A percentile compares a stretch with the other conserved stretches of the same genome.
Evolutionary conservation across 2,797 vertebrate genomes (phyloP).

Genomic region (Pseudotriccus pelzelni): DNA sequence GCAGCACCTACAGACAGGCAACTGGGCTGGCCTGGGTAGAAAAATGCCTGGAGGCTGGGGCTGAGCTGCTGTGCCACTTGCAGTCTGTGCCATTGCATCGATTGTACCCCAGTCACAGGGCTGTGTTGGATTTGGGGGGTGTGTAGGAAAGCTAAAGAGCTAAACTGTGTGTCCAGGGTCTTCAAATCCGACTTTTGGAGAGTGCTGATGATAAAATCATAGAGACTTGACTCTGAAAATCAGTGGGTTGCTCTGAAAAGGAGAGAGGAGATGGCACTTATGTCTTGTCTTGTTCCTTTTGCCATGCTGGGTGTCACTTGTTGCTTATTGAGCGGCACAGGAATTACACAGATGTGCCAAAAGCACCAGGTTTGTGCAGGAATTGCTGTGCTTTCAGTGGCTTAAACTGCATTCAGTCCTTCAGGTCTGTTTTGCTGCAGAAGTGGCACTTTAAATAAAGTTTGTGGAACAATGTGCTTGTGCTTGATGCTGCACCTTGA

Average conservation of each 20-base stretch:
- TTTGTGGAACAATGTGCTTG: background rate
- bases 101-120: rapidly evolving
- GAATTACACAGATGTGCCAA: background rate
- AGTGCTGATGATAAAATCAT: rapidly evolving
- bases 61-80: rapidly evolving
- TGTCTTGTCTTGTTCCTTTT: background rate
- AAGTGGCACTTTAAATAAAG: background rate
- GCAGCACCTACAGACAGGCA: background rate
- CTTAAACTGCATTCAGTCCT: background rate
- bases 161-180: background rate
- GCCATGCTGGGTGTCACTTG: background rate
- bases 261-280: background rate
- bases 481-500: background rate
- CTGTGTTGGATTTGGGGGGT: background rate
- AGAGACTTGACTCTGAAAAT: background rate
- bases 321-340: background rate
- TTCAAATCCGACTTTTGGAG: background rate
- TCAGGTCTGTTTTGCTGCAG: background rate
- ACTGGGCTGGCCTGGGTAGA: background rate
- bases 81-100: rapidly evolving
- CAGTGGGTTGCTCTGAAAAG: background rate
- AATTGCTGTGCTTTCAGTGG: background rate
- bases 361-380: background rate
- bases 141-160: background rate
- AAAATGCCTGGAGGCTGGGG: rapidly evolving